phyloP scores from a whole-genome alignment of 2,888 invertebrate species.

The Anthrax anthrax region DNA sequence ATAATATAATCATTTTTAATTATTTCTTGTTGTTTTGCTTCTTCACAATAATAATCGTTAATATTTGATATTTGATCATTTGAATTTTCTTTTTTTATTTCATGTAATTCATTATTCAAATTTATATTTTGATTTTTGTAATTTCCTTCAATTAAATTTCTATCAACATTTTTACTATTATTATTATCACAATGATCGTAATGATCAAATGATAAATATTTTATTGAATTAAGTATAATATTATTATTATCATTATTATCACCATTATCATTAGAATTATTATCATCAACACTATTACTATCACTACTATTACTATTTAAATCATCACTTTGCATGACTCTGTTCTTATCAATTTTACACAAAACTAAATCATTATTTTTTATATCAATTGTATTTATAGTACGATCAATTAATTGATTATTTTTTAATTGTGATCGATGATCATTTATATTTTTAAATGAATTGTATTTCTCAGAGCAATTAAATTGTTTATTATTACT shows the following conservation, averaged over 20 bases:
- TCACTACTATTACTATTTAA: background rate
- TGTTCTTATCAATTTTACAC: too few relatives aligned
- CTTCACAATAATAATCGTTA: too few relatives aligned
- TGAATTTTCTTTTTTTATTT: too few relatives aligned
- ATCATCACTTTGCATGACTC: too few relatives aligned
- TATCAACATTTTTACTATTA: conserved; percentile 18
- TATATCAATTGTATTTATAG: too few relatives aligned
- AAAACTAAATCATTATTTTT: too few relatives aligned
- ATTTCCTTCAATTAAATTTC: background rate
- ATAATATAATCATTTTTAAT: too few relatives aligned
- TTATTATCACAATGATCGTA: conserved; percentile 6
- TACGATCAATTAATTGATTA: background rate
- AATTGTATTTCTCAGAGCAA: conserved; percentile 26
- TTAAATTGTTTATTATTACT: conserved; percentile 28
- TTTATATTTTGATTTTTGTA: background rate
- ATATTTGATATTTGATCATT: too few relatives aligned
- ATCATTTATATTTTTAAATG: conserved; percentile 12
- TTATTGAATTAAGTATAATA: background rate
- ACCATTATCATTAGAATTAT: background rate
- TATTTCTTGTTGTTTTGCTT: too few relatives aligned
- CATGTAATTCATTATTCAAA: background rate
- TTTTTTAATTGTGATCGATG: background rate
- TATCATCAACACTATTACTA: background rate
- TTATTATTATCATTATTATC: background rate
- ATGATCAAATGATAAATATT: background rate